phyloP scores from a whole-genome alignment of 2,888 invertebrate genomes.

The Scelioninae gen. 2 region DNA sequence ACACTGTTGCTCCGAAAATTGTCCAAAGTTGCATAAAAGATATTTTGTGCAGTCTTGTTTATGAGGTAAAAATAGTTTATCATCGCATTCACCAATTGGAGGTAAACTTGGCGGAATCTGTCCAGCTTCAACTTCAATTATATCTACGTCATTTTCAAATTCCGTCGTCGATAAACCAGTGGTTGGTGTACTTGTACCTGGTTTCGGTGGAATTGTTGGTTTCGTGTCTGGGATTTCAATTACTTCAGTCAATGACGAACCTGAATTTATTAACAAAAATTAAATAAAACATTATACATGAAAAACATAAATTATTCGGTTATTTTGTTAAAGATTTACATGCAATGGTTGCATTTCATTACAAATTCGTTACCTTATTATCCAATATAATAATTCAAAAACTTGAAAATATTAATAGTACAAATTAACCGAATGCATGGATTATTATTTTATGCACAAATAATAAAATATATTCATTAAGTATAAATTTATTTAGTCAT shows the following conservation, averaged over 20 bases:
- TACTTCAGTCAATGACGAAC: conserved; percentile 46
- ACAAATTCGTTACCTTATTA: no score
- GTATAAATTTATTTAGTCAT: no score
- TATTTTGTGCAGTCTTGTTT: conserved; percentile 85
- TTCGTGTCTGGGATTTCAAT: conserved; percentile 38
- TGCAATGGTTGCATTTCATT: no score
- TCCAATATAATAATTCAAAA: no score
- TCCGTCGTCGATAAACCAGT: conserved; percentile 44
- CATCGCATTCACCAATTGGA: conserved; percentile 77
- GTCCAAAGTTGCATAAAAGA: conserved; percentile 86
- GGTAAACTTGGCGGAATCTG: conserved; percentile 59
- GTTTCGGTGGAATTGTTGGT: conserved; percentile 35
- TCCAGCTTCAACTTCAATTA: conserved; percentile 67
- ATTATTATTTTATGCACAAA: no score
- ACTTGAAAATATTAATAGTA: no score
- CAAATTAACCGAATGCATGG: no score
- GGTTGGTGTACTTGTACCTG: conserved; percentile 23
- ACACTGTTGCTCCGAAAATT: conserved; percentile 82
- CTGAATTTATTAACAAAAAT: conserved; percentile 2
- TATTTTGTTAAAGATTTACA: no score
- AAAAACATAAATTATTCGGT: no score
- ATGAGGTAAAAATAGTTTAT: conserved; percentile 79
- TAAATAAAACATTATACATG: no score
- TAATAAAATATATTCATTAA: no score
- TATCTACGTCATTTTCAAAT: conserved; percentile 64